These are phyloP conservation scores for Scaptomyza reducta DNA, from an alignment of 2,888 invertebrate genomes.

Conservation along the genomic window DNA sequence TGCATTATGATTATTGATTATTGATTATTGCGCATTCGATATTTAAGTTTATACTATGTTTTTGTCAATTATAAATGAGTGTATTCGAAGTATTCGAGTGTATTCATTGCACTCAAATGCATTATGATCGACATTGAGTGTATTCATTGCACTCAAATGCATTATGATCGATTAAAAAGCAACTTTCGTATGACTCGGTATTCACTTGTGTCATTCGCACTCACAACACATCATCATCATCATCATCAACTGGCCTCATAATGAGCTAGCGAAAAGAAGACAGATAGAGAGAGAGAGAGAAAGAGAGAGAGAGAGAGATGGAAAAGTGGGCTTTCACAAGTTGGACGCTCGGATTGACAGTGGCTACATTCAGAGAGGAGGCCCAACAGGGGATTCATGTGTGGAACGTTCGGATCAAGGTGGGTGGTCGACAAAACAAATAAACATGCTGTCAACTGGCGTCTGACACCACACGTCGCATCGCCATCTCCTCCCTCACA, in stretches of 20 bases:
- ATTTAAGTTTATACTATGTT: no score
- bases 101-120: no score
- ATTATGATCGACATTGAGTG: no score
- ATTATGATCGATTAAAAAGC: background rate
- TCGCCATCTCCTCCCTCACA: slow-evolving; percentile 1
- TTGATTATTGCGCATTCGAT: no score
- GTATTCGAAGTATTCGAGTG: no score
- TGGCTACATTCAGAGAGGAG: slow-evolving; percentile 29
- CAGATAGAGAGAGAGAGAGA: slow-evolving; percentile 8
- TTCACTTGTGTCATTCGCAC: slow-evolving; percentile 11
- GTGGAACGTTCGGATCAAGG: background rate
- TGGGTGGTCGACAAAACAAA: slow-evolving; percentile 61
- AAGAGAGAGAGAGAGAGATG: slow-evolving; percentile 10
- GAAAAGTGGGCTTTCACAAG: slow-evolving; percentile 4
- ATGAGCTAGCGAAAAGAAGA: slow-evolving; percentile 17
- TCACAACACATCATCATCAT: slow-evolving; percentile 2
- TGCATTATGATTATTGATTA: no score
- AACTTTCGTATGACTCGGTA: background rate
- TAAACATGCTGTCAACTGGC: slow-evolving; percentile 80
- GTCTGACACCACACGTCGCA: slow-evolving; percentile 76
- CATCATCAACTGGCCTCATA: slow-evolving; percentile 23
- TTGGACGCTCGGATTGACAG: slow-evolving; percentile 50
- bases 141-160: no score
- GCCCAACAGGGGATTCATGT: background rate
- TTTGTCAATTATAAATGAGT: no score